Conservation (phyloP, 2,888 invertebrate genomes). For the Caenorhabditis uteleia region DNA sequence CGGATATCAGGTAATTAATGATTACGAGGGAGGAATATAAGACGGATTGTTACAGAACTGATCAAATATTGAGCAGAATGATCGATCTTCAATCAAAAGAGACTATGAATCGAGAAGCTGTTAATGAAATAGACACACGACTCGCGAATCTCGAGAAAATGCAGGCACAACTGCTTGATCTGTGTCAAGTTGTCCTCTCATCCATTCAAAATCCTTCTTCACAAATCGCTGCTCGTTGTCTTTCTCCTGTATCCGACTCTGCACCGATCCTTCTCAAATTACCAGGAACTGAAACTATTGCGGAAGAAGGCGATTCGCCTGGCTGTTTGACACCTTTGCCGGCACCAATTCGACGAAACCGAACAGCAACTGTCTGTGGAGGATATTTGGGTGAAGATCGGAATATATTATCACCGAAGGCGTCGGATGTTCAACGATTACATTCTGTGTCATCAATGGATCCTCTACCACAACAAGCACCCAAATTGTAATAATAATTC, state of each 20-base stretch:
- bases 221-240: background rate
- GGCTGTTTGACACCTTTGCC: no score
- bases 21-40: background rate
- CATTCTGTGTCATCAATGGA: conserved; percentile 37
- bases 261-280: conserved; percentile 13
- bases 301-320: conserved; percentile 9
- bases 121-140: conserved; percentile 56
- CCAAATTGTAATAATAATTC: conserved; percentile 20
- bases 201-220: background rate
- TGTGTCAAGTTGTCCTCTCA: no score
- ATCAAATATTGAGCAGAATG: conserved; percentile 71
- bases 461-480: conserved; percentile 17
- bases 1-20: conserved; percentile 70
- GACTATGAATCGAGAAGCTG: conserved; percentile 43
- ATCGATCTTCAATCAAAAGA: conserved; percentile 70
- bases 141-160: conserved; percentile 56
- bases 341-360: conserved; percentile 16
- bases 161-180: conserved; percentile 28
- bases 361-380: conserved; percentile 45
- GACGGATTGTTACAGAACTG: conserved; percentile 51
- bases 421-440: conserved; percentile 26
- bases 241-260: conserved; percentile 5
- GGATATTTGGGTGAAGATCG: conserved; percentile 25
- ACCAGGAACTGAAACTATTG: conserved; percentile 21
- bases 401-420: conserved; percentile 24